Conservation (phyloP, 2,888 invertebrate species). For the Cosmorhoe ocellata region DNA sequence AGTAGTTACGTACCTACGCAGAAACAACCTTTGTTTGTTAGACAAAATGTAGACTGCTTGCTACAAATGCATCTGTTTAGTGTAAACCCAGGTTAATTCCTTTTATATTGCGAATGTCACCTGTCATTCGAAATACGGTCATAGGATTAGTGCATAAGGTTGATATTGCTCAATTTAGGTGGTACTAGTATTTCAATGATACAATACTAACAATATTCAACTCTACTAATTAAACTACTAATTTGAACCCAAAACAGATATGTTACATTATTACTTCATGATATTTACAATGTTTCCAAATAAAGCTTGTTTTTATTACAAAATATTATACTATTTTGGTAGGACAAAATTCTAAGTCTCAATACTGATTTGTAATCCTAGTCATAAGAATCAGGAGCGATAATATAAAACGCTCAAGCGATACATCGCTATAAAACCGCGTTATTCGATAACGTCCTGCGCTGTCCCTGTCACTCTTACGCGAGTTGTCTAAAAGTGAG, state of each 20-base stretch:
- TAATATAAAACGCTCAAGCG: constrained; percentile 11
- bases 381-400: constrained; percentile 52
- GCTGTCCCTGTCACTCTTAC: too few relatives aligned
- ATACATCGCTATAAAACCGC: constrained; percentile 10
- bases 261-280: constrained; percentile 57
- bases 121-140: too few relatives aligned
- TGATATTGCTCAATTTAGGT: too few relatives aligned
- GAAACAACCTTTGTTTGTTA: too few relatives aligned
- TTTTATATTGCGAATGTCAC: too few relatives aligned
- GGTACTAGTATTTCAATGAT: constrained; percentile 7
- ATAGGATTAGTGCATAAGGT: too few relatives aligned
- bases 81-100: too few relatives aligned
- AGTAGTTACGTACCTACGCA: too few relatives aligned
- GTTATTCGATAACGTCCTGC: background rate
- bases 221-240: constrained; percentile 30
- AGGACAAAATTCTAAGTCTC: constrained; percentile 40
- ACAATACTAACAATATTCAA: constrained; percentile 5
- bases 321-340: constrained; percentile 11
- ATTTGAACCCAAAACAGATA: constrained; percentile 63
- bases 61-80: too few relatives aligned
- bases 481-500: too few relatives aligned
- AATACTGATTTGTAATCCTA: constrained; percentile 57
- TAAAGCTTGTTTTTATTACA: constrained; percentile 10
- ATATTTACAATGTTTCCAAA: constrained; percentile 58
- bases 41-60: too few relatives aligned